These are phyloP conservation scores for Phenganax subtilis DNA, from an alignment of 92 coral and sea anemone genomes.

Conservation along the genomic window DNA sequence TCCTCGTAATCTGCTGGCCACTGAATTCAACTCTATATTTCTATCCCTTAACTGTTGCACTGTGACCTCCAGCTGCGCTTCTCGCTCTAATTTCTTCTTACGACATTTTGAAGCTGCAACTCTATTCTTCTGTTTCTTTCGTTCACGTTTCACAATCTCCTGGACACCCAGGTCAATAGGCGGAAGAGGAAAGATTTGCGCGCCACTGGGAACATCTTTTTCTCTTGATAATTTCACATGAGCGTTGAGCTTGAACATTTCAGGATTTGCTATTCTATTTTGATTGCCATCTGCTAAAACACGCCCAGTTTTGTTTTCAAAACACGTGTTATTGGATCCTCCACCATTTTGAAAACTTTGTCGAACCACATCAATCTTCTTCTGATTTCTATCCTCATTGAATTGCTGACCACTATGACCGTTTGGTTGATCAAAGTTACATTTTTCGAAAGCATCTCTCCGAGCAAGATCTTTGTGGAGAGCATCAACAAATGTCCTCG, in stretches of 20 bases:
- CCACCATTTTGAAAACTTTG: neutral
- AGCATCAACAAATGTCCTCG: constrained; percentile 93
- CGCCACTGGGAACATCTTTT: constrained; percentile 3
- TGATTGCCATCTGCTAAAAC: neutral
- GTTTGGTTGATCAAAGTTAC: constrained; percentile 4
- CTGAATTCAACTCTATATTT: constrained; percentile 83
- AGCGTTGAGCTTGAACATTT: constrained; percentile 27
- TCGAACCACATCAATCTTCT: neutral
- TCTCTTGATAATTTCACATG: constrained; percentile 37
- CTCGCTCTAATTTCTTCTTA: constrained; percentile 90
- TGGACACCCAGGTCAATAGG: constrained; percentile 91
- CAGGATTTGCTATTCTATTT: constrained; percentile 12
- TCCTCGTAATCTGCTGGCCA: constrained; percentile 76
- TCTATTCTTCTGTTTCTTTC: constrained; percentile 93
- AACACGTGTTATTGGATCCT: no score
- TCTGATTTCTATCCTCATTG: neutral
- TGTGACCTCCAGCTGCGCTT: constrained; percentile 91
- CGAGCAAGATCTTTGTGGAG: constrained; percentile 59
- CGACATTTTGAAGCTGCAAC: constrained; percentile 99
- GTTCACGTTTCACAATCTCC: constrained; percentile 88
- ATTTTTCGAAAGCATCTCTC: no score
- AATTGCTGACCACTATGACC: constrained; percentile 4
- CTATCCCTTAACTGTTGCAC: constrained; percentile 91
- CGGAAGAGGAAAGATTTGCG: constrained; percentile 65
- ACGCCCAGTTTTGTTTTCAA: neutral